Conservation (phyloP, 1,140 invertebrate species). For the Zaprionus davidi region DNA sequence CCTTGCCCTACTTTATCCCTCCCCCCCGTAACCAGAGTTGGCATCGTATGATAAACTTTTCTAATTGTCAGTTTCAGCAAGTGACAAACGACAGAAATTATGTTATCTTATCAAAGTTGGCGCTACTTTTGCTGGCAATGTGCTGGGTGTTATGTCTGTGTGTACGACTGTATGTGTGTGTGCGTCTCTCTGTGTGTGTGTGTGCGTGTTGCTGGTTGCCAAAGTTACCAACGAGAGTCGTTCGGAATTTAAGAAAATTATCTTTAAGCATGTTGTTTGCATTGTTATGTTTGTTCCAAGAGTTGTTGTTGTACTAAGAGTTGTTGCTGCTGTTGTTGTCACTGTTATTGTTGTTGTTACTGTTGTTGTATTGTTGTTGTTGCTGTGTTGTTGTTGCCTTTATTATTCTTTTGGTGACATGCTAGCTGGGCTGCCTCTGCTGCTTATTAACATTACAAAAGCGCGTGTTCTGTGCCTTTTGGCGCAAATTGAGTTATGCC, state of each 20-base stretch:
- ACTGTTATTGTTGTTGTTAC: conserved; percentile 14
- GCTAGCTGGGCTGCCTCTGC: conserved; percentile 35
- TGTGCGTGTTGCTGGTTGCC: conserved; percentile 37
- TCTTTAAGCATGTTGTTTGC: conserved; percentile 56
- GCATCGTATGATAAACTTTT: conserved; percentile 78
- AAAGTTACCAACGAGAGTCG: conserved; percentile 42
- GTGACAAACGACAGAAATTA: conserved; percentile 82
- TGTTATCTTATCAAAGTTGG: conserved; percentile 81
- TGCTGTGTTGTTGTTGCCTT: conserved; percentile 4
- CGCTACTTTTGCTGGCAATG: conserved; percentile 63
- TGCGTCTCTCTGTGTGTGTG: conserved; percentile 1
- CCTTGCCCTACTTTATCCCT: not conserved
- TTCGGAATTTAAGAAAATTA: conserved; percentile 73
- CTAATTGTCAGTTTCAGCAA: conserved; percentile 82
- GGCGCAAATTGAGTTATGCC: conserved; percentile 66
- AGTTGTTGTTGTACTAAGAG: conserved; percentile 1
- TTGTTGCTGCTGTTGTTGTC: conserved; percentile 6
- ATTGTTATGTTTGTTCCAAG: conserved; percentile 12
- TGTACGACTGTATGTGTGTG: not conserved
- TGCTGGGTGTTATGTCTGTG: conserved; percentile 22
- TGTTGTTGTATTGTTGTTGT: conserved; percentile 7
- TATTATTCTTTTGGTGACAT: conserved; percentile 30
- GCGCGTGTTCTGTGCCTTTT: conserved; percentile 56
- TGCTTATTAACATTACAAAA: conserved; percentile 77
- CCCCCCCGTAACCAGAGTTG: conserved; percentile 24